A percentile compares a stretch with the other conserved stretches of the same genome.
Conservation (phyloP, 2,797 vertebrate species). For the Scomberomorus guttatus region DNA sequence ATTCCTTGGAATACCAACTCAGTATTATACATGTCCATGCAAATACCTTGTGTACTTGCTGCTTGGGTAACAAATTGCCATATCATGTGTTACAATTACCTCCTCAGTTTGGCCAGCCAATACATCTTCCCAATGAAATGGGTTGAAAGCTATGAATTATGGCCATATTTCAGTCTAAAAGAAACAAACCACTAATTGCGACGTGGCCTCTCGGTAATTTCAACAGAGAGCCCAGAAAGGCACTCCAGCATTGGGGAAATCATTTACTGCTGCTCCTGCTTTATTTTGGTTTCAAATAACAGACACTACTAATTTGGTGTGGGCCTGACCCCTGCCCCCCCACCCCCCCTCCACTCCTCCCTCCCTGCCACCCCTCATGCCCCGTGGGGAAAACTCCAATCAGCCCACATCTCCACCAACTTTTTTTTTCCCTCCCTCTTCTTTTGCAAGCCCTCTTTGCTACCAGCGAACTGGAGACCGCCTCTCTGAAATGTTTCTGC, state of each 20-base stretch:
- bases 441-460: constrained; percentile 64
- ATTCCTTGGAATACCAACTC: constrained; percentile 48
- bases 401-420: constrained; percentile 84
- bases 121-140: constrained; percentile 85
- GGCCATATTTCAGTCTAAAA: constrained; percentile 91
- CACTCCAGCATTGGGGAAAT: constrained; percentile 85
- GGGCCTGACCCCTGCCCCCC: constrained; percentile 88
- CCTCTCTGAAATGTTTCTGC: constrained; percentile 91
- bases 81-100: constrained; percentile 89
- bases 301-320: constrained; percentile 94
- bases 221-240: constrained; percentile 84
- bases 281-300: constrained; percentile 95
- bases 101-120: constrained; percentile 79
- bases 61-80: constrained; percentile 87
- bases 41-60: constrained; percentile 86
- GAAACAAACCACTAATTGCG: constrained; percentile 90
- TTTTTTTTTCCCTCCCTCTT: constrained; percentile 20
- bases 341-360: constrained; percentile 44
- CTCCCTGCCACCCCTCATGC: constrained; percentile 49
- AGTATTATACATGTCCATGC: constrained; percentile 73
- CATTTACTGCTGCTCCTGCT: constrained; percentile 90
- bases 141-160: constrained; percentile 91
- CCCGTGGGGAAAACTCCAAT: constrained; percentile 90
- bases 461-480: constrained; percentile 84
- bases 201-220: constrained; percentile 87